Evolutionary conservation across 1,140 invertebrate species (phyloP), one percentile per base, ranked within the genome.

Genomic region (Ladona fulva): DNA sequence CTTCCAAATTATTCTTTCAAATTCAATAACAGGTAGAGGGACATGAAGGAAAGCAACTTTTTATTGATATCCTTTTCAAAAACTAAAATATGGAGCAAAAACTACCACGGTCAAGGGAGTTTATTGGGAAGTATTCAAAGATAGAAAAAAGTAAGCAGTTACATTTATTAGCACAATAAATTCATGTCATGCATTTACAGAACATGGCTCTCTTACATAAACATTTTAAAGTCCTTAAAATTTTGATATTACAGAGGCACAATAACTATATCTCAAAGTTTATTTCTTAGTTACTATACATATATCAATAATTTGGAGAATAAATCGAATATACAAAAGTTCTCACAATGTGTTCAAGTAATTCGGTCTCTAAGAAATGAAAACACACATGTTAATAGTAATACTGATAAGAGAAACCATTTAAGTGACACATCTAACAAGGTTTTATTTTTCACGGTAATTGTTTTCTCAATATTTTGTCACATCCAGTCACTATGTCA

Each of bases 401-500:
- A 76, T 24, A 44, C 24, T 42, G 44, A 78, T 37, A 52, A 77
- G 76, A 75, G 76, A 77, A 79, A 77, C 78, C 74, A 78, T 52
- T 29, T 76, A 77, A 77, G 22, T 77, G 24, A 29, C 29, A 42
- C 37, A 78, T 37, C 22, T 22, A 8, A 77, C 44, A 74, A 52
- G 76, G 42, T 25, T 77, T 44, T 25, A 10, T 12, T 24, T 29
- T 29, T 37, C 42, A 73, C 76, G 25, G 74, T 24, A 85, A 78
- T 85, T 84, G 12, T 85, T 83, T 37, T 8, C 29, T 37, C 8
- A 37, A 37, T 37, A 37, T 37, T 37, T 37, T 37, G 29, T 8
- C 1, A 37, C 29, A 37, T 37, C 1, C 8, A 37, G 8, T 8
- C 29, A 37, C 3, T 37, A 8, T 37, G 29, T 1, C 29, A 37